These are phyloP conservation scores for Sebastes miniatus DNA, from an alignment of 2,797 vertebrate species.

Conservation along the genomic window DNA sequence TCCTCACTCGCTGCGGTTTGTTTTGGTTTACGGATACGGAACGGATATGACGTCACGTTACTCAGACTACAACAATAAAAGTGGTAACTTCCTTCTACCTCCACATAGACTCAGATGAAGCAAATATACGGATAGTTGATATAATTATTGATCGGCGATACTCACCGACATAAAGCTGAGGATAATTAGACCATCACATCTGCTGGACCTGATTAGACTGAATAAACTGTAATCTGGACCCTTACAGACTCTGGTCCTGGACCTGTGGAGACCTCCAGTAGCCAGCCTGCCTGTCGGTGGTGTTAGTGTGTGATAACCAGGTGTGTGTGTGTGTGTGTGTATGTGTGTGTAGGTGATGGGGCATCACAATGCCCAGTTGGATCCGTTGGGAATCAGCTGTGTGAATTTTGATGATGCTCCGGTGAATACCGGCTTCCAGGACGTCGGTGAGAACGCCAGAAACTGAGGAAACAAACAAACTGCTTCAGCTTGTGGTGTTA, in stretches of 20 bases:
- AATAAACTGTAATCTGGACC: too few species aligned
- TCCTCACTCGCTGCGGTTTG: too few species aligned
- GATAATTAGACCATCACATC: not conserved
- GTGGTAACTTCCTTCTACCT: too few species aligned
- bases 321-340: constrained; percentile 24
- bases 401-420: constrained; percentile 98
- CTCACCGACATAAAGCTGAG: not conserved
- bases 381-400: constrained; percentile 98
- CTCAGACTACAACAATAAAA: too few species aligned
- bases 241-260: not conserved
- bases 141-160: too few species aligned
- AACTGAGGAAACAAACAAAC: constrained; percentile 34
- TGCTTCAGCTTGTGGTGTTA: constrained; percentile 79
- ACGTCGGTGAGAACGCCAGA: constrained; percentile 90
- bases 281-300: not conserved
- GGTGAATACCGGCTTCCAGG: constrained; percentile 90
- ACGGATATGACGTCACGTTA: too few species aligned
- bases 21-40: too few species aligned
- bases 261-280: constrained; percentile 14
- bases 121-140: too few species aligned
- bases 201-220: not conserved
- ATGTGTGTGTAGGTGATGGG: constrained; percentile 78
- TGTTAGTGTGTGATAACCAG: not conserved
- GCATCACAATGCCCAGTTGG: constrained; percentile 95
- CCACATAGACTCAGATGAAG: too few species aligned